Conservation (phyloP, 1,140 invertebrate species). For the Marisa cornuarietis region DNA sequence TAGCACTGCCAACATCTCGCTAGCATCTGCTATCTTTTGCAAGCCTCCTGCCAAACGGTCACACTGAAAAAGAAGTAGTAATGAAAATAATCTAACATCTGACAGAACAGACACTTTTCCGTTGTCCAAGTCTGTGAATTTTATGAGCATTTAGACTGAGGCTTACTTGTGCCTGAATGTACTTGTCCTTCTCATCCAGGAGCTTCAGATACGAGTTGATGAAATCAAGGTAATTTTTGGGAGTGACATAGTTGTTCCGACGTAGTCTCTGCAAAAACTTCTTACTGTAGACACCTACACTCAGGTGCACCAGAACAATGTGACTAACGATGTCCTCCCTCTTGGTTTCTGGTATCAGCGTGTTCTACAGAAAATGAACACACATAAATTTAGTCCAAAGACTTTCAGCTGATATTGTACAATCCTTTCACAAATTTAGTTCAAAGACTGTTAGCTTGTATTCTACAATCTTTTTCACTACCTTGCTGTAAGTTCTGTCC, state of each 20-base stretch:
- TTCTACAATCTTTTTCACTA: no score
- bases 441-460: neutral
- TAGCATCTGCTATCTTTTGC: constrained; percentile 82
- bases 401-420: neutral
- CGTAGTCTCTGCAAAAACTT: constrained; percentile 78
- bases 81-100: neutral
- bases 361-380: constrained; percentile 52
- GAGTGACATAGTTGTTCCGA: constrained; percentile 85
- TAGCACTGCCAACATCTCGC: constrained; percentile 76
- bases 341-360: constrained; percentile 73
- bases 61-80: constrained; percentile 66
- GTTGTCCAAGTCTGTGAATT: neutral
- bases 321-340: constrained; percentile 79
- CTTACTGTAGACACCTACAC: constrained; percentile 76
- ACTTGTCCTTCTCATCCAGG: constrained; percentile 76
- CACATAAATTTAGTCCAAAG: neutral
- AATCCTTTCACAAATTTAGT: neutral
- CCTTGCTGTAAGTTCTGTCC: no score
- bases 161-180: constrained; percentile 73
- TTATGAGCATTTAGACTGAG: neutral
- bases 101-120: neutral
- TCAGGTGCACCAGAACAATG: constrained; percentile 83
- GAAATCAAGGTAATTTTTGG: constrained; percentile 89
- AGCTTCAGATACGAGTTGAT: constrained; percentile 81
- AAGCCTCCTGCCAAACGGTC: constrained; percentile 77